Percentiles rank a stretch among this genome's conserved stretches.
These are phyloP conservation scores for Trididemnum nubilum DNA, from an alignment of 23 tunicate species.

Conservation along the genomic window DNA sequence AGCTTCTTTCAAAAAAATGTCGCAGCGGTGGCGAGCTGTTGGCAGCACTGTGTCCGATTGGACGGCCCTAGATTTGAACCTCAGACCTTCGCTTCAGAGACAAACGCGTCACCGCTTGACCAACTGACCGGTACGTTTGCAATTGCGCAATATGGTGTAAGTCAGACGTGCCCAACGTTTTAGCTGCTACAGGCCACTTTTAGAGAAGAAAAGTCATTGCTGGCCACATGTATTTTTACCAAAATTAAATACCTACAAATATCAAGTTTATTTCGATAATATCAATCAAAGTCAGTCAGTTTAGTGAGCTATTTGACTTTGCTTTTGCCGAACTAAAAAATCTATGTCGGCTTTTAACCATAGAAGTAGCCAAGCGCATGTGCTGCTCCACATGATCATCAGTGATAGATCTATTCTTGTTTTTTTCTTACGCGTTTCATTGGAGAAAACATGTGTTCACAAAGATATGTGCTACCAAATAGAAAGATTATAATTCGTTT, in stretches of 20 bases:
- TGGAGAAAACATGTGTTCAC: slow-evolving; percentile 30
- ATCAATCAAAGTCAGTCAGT: no score
- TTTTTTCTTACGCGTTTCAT: slow-evolving; percentile 30
- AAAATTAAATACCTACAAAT: slow-evolving; percentile 19
- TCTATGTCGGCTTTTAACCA: slow-evolving; percentile 20
- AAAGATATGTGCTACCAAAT: slow-evolving; percentile 33
- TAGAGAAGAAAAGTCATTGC: slow-evolving; percentile 15
- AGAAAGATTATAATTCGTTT: slow-evolving; percentile 24
- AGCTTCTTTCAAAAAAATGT: no score
- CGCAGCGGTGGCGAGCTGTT: not conserved
- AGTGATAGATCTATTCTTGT: slow-evolving; percentile 28
- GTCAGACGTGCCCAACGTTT: slow-evolving; percentile 30
- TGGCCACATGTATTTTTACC: slow-evolving; percentile 29
- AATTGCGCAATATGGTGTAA: no score
- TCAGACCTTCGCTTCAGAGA: not conserved
- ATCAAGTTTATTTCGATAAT: slow-evolving; percentile 16
- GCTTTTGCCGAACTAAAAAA: slow-evolving; percentile 6
- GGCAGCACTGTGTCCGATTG: not conserved
- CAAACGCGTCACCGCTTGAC: no score
- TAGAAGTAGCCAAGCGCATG: slow-evolving; percentile 33
- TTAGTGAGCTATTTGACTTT: slow-evolving; percentile 7
- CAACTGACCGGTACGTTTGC: no score
- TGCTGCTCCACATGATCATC: slow-evolving; percentile 29
- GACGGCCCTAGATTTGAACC: not conserved
- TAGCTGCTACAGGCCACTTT: slow-evolving; percentile 27